Evolutionary conservation across 92 coral and sea anemone species (phyloP), one percentile per base, ranked within the genome.

Genomic region (Epizoanthus ramosus): DNA sequence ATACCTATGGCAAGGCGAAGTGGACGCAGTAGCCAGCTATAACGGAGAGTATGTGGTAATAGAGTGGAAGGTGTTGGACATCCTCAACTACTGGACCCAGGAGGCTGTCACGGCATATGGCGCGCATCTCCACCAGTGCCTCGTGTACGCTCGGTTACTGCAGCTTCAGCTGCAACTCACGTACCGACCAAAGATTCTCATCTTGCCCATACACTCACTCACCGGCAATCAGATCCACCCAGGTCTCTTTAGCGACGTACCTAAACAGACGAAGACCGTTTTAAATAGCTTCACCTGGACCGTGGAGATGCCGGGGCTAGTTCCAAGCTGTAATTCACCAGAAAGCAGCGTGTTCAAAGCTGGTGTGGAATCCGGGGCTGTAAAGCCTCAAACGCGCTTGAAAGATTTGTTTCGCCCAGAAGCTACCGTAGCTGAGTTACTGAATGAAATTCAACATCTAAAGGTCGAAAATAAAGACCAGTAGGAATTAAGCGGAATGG

Each of bases 41-140:
- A 61, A 80, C 14, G 75, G 50, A 23, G 83, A 80, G 28, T 87
- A 68, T 37, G 68, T 88, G 47, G 71, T 91, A 0, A 87, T 91
- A 58, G 91, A 91, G 22, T 91, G 86, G 84, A 91, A 88, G 71
- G 87, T 80, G 9, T 63, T 85, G 16, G 74, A 79, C 71, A 61
- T 67, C 0, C 31, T 88, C 23, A 41, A 63, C 60, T 75, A 79
- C 33, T 84, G 53, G 74, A 84, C 73, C 79, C 45, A 84, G 33
- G 80, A 68, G 3, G 52, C 66, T 2, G 75, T 24, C 2, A 31
- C 60, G 0, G 66, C 77, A 22, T 85, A 18, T 54, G 88, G 90
- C 18, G 61, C 65, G 6, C 71, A 85, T 41, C 74, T 88, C 33
- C 94, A 91, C 71, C 92, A 88, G 39, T 85, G 94, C 73, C 84